phyloP scores from a whole-genome alignment of 1,140 invertebrate genomes.

The Zaprionus inermis region DNA sequence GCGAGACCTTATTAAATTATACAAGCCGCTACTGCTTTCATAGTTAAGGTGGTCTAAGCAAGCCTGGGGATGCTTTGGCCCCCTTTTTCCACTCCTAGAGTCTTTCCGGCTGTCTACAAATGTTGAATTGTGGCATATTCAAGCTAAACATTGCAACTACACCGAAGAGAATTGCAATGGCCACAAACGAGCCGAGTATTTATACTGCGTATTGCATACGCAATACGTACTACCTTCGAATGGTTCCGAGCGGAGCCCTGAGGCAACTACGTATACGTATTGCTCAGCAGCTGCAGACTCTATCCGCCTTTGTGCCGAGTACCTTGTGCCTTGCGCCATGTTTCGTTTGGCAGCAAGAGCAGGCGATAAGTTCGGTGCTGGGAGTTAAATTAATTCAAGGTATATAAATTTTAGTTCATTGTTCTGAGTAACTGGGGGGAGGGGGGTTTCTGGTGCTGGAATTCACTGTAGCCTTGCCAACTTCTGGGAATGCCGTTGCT shows the following conservation, averaged over 20 bases:
- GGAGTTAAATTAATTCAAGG: constrained; percentile 66
- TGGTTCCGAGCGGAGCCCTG: constrained; percentile 9
- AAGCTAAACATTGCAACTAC: constrained; percentile 76
- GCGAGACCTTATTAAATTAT: constrained; percentile 74
- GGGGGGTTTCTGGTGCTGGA: no score
- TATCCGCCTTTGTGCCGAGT: constrained; percentile 7
- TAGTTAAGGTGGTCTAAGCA: constrained; percentile 3
- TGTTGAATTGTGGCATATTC: constrained; percentile 77
- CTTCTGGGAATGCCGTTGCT: constrained; percentile 17
- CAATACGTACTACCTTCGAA: constrained; percentile 19
- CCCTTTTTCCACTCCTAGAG: constrained; percentile 6
- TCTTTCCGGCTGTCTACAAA: constrained; percentile 47
- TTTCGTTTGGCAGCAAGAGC: constrained; percentile 36
- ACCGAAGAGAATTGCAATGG: constrained; percentile 68
- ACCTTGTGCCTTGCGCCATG: constrained; percentile 15
- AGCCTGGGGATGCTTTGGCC: background rate
- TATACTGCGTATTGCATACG: constrained; percentile 7
- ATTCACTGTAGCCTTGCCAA: no score
- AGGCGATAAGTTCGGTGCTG: constrained; percentile 70
- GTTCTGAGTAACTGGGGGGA: constrained; percentile 45
- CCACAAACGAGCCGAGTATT: constrained; percentile 22
- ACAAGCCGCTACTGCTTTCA: constrained; percentile 47
- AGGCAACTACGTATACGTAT: constrained; percentile 5
- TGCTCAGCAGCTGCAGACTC: background rate
- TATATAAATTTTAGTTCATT: constrained; percentile 75